Percentiles rank a stretch among this genome's conserved stretches.
Evolutionary conservation across 2,113 vertebrate genomes (phyloP).

Genomic region (Anolis sagrei): DNA sequence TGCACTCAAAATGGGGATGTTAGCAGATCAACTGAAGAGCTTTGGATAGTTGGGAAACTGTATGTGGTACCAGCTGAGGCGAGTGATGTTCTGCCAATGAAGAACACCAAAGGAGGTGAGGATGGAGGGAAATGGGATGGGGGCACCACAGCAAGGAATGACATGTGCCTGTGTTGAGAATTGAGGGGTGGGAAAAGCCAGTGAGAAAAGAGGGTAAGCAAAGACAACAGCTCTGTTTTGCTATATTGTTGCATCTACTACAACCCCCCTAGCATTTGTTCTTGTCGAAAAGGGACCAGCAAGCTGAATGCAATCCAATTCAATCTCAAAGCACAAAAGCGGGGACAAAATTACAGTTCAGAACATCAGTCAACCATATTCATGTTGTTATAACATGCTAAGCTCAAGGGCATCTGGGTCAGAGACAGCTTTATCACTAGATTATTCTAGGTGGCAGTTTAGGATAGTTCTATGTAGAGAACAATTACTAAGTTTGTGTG

Average conservation of each 20-base stretch:
- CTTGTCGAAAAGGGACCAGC: constrained; percentile 44
- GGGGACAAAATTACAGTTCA: constrained; percentile 50
- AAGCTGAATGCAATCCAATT: constrained; percentile 69
- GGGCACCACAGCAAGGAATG: constrained; percentile 62
- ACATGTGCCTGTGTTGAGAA: constrained; percentile 38
- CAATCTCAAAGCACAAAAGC: constrained; percentile 61
- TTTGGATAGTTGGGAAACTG: constrained; percentile 63
- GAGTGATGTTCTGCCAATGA: constrained; percentile 71
- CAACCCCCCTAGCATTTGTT: constrained; percentile 63
- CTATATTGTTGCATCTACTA: constrained; percentile 70
- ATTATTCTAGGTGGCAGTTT: neutral
- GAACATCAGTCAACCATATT: constrained; percentile 46
- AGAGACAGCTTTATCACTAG: neutral
- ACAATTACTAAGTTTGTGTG: neutral
- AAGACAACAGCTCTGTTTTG: constrained; percentile 37
- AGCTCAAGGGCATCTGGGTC: constrained; percentile 21
- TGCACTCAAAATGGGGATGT: constrained; percentile 61
- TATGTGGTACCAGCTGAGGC: constrained; percentile 64
- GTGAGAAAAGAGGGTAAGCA: constrained; percentile 34
- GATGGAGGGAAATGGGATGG: constrained; percentile 46
- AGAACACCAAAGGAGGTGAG: constrained; percentile 66
- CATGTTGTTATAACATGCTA: constrained; percentile 43
- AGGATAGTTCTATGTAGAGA: neutral
- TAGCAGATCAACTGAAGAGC: constrained; percentile 51
- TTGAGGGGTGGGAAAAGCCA: neutral